Evolutionary conservation across 1,140 invertebrate genomes (phyloP).

Genomic region (Drosophila ogumai): DNA sequence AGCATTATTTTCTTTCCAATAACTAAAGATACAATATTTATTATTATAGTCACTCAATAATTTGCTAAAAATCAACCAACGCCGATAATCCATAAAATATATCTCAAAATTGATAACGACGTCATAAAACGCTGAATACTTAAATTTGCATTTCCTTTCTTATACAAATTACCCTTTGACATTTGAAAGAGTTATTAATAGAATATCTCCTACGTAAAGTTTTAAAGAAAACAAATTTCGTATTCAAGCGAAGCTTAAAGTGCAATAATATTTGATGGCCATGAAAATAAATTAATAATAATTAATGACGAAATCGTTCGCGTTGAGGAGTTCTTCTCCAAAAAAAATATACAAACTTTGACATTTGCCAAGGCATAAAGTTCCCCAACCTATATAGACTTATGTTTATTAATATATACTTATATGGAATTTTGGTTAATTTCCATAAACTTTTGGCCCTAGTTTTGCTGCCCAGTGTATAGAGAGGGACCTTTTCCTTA

Average conservation of each 20-base stretch:
- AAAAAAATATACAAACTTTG: conserved; percentile 33
- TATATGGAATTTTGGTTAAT: neutral
- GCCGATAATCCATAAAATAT: conserved; percentile 34
- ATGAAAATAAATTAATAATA: conserved; percentile 52
- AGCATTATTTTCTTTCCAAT: neutral
- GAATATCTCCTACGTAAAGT: conserved; percentile 31
- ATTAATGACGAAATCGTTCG: conserved; percentile 42
- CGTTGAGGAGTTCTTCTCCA: neutral
- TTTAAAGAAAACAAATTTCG: conserved; percentile 35
- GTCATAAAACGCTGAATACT: conserved; percentile 17
- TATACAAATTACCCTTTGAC: conserved; percentile 50
- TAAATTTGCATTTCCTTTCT: conserved; percentile 50
- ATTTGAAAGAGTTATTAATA: conserved; percentile 44
- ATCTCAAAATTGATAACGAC: conserved; percentile 25
- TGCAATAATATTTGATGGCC: conserved; percentile 55
- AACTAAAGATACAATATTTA: neutral
- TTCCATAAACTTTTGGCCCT: neutral
- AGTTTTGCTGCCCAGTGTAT: conserved; percentile 34
- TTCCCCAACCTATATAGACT: conserved; percentile 2
- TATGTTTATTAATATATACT: neutral
- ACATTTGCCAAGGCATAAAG: conserved; percentile 26
- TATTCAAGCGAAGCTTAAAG: conserved; percentile 32
- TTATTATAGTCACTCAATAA: conserved; percentile 13
- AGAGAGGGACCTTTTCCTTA: conserved; percentile 35
- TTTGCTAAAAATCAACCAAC: neutral